Percentiles rank a stretch among this genome's conserved stretches.
phyloP scores from a whole-genome alignment of 2,888 invertebrate genomes.

The Diplazon laetatorius region DNA sequence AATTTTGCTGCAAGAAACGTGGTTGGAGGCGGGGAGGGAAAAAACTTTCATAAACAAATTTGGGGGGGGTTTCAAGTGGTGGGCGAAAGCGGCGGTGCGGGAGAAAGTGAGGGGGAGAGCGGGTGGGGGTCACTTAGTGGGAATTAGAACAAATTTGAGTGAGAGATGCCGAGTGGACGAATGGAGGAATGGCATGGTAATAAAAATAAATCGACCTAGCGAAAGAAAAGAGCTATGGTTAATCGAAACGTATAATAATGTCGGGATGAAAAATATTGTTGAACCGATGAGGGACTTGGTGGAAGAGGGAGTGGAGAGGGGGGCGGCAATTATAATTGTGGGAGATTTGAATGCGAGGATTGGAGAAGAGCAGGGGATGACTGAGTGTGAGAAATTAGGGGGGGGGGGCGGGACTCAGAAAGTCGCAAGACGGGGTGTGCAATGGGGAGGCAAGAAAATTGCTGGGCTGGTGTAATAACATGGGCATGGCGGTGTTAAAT shows the following conservation, averaged over 20 bases:
- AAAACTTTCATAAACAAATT: conserved; percentile 1
- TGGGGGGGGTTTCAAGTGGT: conserved; percentile 18
- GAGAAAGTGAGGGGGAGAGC: conserved; percentile 28
- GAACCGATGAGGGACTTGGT: not conserved
- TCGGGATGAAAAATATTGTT: conserved; percentile 37
- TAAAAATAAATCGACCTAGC: conserved; percentile 16
- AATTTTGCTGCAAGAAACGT: conserved; percentile 43
- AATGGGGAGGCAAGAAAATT: too few species aligned
- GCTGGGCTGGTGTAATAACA: too few species aligned
- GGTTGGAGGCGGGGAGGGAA: conserved; percentile 33
- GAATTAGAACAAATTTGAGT: conserved; percentile 14
- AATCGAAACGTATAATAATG: too few species aligned
- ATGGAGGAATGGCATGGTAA: conserved; percentile 24
- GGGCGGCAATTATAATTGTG: conserved; percentile 21
- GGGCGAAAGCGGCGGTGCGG: conserved; percentile 30
- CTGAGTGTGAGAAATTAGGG: too few species aligned
- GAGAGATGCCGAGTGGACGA: not conserved
- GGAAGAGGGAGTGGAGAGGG: conserved; percentile 2
- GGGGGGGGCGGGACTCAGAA: too few species aligned
- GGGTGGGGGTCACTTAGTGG: conserved; percentile 42
- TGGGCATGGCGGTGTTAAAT: too few species aligned
- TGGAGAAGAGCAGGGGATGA: too few species aligned
- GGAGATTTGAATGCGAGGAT: too few species aligned
- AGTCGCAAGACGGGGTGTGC: too few species aligned
- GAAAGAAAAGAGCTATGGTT: conserved; percentile 14